These are phyloP conservation scores for Tragelaphus buxtoni DNA, from an alignment of 2,113 vertebrate genomes.

Conservation along the genomic window DNA sequence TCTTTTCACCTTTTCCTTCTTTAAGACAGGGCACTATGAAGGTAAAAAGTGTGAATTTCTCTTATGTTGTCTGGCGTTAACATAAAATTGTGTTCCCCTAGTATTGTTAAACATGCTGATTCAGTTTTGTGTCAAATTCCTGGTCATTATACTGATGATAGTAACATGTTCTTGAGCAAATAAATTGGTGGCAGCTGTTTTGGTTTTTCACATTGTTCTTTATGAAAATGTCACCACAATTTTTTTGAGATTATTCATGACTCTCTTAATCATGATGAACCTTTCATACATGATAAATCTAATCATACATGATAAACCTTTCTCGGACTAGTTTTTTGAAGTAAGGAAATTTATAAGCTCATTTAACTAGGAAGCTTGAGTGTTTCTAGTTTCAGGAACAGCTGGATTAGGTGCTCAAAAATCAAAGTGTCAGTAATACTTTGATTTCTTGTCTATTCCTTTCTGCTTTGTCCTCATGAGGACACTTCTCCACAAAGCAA, in stretches of 20 bases:
- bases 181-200: neutral
- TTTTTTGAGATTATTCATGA: neutral
- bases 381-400: constrained; percentile 37
- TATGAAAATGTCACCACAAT: neutral
- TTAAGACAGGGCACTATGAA: neutral
- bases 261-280: neutral
- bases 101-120: neutral
- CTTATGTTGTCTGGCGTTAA: neutral
- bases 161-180: neutral
- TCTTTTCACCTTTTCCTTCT: neutral
- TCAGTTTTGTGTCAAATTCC: neutral
- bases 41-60: neutral
- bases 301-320: neutral
- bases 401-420: neutral
- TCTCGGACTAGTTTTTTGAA: neutral
- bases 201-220: neutral
- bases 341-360: neutral
- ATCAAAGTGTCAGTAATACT: neutral
- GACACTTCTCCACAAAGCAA: neutral
- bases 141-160: neutral
- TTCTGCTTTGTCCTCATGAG: neutral
- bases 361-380: neutral
- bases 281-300: neutral
- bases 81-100: neutral
- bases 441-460: neutral